Evolutionary conservation across 1,140 invertebrate genomes (phyloP).

Genomic region (Drosophila obscura): DNA sequence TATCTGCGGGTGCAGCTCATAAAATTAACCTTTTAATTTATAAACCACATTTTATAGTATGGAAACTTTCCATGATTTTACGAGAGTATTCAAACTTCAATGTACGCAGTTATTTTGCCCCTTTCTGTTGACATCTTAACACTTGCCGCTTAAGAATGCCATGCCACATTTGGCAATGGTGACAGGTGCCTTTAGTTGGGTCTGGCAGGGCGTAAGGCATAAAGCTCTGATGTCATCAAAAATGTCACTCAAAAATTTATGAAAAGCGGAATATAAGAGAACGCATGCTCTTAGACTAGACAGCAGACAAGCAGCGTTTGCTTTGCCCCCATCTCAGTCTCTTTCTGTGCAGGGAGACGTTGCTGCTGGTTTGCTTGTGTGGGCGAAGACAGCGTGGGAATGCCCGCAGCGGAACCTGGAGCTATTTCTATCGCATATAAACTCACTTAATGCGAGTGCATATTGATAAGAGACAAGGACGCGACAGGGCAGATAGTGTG

Average conservation of each 20-base stretch:
- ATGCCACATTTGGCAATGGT: slow-evolving; percentile 75
- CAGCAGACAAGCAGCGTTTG: slow-evolving; percentile 9
- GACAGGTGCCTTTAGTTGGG: slow-evolving; percentile 80
- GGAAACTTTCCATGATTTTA: neutral
- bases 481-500: slow-evolving; percentile 10
- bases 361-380: neutral
- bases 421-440: slow-evolving; percentile 62
- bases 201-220: slow-evolving; percentile 61
- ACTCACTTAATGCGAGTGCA: slow-evolving; percentile 73
- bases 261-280: slow-evolving; percentile 62
- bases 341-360: neutral
- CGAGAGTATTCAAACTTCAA: slow-evolving; percentile 37
- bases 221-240: slow-evolving; percentile 80
- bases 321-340: neutral
- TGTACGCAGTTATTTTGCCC: neutral
- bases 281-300: slow-evolving; percentile 41
- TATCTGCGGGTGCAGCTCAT: too few species aligned
- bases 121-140: slow-evolving; percentile 73
- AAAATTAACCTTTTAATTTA: too few species aligned
- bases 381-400: slow-evolving; percentile 37
- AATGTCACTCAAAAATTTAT: slow-evolving; percentile 82
- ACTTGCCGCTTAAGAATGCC: slow-evolving; percentile 76
- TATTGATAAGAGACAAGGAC: slow-evolving; percentile 72
- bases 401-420: slow-evolving; percentile 39
- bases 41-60: too few species aligned